Evolutionary conservation across 2,888 invertebrate genomes (phyloP).

Genomic region (Elysia crispata): DNA sequence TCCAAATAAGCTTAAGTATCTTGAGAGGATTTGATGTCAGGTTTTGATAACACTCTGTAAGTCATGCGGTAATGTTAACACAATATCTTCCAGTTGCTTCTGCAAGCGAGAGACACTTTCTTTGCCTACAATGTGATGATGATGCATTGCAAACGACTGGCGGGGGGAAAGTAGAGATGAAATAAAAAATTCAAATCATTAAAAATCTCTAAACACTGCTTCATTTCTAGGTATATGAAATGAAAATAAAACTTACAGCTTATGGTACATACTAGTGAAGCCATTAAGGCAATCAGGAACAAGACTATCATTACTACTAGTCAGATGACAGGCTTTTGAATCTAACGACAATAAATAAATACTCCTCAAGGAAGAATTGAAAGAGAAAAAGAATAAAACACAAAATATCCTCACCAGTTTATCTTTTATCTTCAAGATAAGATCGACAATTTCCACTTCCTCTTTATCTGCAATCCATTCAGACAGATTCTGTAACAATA

Average conservation of each 20-base stretch:
- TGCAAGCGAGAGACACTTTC: slow-evolving; percentile 80
- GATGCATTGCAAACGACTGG: slow-evolving; percentile 71
- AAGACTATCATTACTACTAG: no score
- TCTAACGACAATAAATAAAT: no score
- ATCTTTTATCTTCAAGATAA: slow-evolving; percentile 93
- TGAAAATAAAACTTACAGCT: no score
- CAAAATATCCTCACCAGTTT: slow-evolving; percentile 84
- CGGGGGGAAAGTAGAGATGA: slow-evolving; percentile 43
- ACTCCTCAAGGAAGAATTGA: no score
- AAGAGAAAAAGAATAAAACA: no score
- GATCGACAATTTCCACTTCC: slow-evolving; percentile 98
- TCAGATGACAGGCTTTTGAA: no score
- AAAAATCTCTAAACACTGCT: neutral
- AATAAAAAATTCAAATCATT: neutral
- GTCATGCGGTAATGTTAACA: slow-evolving; percentile 90
- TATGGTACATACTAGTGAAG: no score
- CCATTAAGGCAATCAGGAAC: no score
- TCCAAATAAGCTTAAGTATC: no score
- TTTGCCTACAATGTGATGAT: slow-evolving; percentile 81
- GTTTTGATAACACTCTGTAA: slow-evolving; percentile 85
- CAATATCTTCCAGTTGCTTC: slow-evolving; percentile 87
- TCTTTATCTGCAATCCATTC: slow-evolving; percentile 94
- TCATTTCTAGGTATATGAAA: no score
- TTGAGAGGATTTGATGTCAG: slow-evolving; percentile 53
- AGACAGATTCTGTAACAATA: slow-evolving; percentile 85